phyloP scores from a whole-genome alignment of 2,888 invertebrate species.

The Uropetala carovei region DNA sequence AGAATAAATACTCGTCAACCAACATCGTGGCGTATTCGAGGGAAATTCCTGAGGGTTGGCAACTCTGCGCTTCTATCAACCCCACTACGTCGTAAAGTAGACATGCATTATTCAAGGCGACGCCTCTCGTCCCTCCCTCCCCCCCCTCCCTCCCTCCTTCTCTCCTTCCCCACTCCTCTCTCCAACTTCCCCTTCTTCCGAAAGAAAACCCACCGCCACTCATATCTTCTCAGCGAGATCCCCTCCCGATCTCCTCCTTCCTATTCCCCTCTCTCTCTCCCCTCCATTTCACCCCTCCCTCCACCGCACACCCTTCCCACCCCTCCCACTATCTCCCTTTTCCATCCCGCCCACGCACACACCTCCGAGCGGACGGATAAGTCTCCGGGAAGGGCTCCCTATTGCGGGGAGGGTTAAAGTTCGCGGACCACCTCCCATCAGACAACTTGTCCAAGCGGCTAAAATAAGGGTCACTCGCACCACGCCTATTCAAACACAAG shows the following conservation, averaged over 20 bases:
- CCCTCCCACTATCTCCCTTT: not conserved
- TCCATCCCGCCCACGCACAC: not conserved
- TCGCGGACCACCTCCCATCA: too few species aligned
- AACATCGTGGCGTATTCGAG: not conserved
- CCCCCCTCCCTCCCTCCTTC: not conserved
- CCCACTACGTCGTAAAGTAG: not conserved
- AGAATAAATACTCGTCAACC: not conserved
- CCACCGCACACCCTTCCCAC: not conserved
- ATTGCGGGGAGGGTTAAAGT: too few species aligned
- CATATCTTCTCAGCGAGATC: too few species aligned
- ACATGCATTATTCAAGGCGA: constrained; percentile 43
- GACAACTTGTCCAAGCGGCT: too few species aligned
- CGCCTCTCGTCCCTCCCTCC: not conserved
- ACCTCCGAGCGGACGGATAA: too few species aligned
- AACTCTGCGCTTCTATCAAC: constrained; percentile 1
- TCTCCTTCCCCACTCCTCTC: not conserved
- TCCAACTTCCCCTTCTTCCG: not conserved
- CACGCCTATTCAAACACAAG: too few species aligned
- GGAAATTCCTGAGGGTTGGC: constrained; percentile 1
- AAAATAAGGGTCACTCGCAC: too few species aligned
- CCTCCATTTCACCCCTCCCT: not conserved
- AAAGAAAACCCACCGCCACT: too few species aligned
- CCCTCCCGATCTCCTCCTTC: not conserved
- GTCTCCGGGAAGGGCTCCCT: too few species aligned
- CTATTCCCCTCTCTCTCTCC: not conserved